These are phyloP conservation scores for Rhynchopsitta pachyrhyncha DNA, from an alignment of 2,113 vertebrate genomes.

Conservation along the genomic window DNA sequence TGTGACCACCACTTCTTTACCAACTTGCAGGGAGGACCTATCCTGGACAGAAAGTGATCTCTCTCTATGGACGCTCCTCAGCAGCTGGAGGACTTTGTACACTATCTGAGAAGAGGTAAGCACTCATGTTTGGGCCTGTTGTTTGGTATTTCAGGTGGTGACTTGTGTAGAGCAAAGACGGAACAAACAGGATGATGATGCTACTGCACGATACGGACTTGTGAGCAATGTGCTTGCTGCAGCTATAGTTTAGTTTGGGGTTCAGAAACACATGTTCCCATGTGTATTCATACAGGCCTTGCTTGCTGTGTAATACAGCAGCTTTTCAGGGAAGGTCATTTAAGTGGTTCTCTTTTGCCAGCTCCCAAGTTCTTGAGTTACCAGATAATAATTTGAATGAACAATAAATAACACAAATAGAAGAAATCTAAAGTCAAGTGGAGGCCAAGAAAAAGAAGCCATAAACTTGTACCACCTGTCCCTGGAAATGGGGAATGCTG, in stretches of 20 bases:
- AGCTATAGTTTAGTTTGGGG: not conserved
- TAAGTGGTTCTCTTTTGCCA: not conserved
- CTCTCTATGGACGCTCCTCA: accelerated
- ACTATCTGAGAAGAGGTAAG: not conserved
- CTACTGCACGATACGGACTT: accelerated
- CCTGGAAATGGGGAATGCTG: not conserved
- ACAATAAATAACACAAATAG: not conserved
- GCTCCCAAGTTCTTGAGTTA: not conserved
- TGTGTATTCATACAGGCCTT: not conserved
- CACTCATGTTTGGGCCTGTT: accelerated
- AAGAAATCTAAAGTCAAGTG: not conserved
- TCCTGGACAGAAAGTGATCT: not conserved
- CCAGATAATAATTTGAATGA: not conserved
- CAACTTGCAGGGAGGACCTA: not conserved
- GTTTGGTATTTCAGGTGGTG: not conserved
- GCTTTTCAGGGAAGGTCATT: not conserved
- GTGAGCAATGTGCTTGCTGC: not conserved
- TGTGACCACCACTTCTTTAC: not conserved
- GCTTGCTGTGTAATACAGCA: not conserved
- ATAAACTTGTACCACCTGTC: not conserved
- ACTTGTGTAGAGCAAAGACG: not conserved
- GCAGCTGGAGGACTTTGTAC: not conserved
- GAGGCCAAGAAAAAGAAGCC: not conserved
- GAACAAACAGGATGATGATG: accelerated
- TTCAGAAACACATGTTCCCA: not conserved